Base-by-base conservation (phyloP, 2,888 invertebrate genomes). In the Diloba caeruleocephala region DNA sequence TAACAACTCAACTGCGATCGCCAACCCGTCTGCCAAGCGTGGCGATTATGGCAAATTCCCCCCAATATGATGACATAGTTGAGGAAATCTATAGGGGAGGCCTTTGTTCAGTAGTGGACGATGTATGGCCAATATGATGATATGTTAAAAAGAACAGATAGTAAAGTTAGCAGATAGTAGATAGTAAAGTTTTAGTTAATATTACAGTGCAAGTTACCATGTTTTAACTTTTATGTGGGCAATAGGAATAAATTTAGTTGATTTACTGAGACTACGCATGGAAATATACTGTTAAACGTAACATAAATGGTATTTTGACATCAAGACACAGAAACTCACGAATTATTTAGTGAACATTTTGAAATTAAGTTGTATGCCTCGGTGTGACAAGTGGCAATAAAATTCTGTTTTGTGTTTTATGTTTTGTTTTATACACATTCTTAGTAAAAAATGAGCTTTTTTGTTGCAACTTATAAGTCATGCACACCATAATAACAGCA, bases 241-340 rank as follows among this genome's bases (percentile, higher is more conserved):
- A 17, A n/a, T 7, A 55, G 23, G 0, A 25, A 29, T 53, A 45
- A 53, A 53, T 1, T 23, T 3, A 3, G 38, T 10, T 49, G 33
- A 55, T 55, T 34, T 38, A 49, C 3, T 34, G 14, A 33, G 1
- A 4, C 3, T 26, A 26, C 8, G 9, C 46, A 39, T 25, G 46
- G 4, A 48, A 48, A 32, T 33, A n/a, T 38, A 9, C 13, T 33
- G 32, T 48, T 6, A 38, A 33, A 21, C 21, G 37, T 23, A 42
- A 37, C 23, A 14, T 43, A 29, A 13, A 42, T 32, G 10, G 25
- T 26, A 21, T 53, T 42, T 32, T 12, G 21, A 33, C 3, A n/a
- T 9, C 0, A 3, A 7, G 2, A 10, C 21, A n/a, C 17, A 12
- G 8, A 4, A 36, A 8, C n/a, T 14, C n/a, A 15, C 3, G 3